phyloP scores from a whole-genome alignment of 2,888 invertebrate genomes.

The Spatulosminthurus flaviceps region DNA sequence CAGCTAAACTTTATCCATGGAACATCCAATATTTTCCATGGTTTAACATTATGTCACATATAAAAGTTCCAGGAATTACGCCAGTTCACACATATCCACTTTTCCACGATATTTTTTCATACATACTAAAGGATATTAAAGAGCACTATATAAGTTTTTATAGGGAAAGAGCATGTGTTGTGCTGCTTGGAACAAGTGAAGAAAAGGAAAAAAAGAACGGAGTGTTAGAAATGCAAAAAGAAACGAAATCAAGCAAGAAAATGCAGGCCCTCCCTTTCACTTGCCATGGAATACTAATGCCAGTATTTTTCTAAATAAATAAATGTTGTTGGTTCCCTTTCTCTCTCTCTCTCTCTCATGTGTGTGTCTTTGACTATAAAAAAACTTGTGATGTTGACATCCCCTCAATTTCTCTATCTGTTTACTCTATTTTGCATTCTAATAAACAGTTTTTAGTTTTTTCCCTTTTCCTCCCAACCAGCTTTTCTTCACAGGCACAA shows the following conservation, averaged over 20 bases:
- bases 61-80: neutral
- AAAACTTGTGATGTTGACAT: neutral
- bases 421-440: conserved; percentile 5
- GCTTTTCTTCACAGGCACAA: neutral
- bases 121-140: too few species aligned
- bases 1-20: too few species aligned
- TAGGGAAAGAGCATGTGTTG: too few species aligned
- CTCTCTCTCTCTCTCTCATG: neutral
- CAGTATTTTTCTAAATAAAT: conserved; percentile 54
- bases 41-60: neutral
- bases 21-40: too few species aligned
- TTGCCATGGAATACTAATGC: conserved; percentile 53
- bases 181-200: neutral
- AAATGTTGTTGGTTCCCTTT: conserved; percentile 43
- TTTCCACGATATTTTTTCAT: too few species aligned
- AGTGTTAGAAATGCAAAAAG: conserved; percentile 33
- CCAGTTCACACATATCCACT: too few species aligned
- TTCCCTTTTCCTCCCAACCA: neutral
- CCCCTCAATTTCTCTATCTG: conserved; percentile 18
- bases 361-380: neutral
- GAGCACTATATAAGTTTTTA: too few species aligned
- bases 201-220: conserved; percentile 19
- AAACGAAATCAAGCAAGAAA: conserved; percentile 56
- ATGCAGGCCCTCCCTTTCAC: conserved; percentile 50
- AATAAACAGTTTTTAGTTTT: neutral